Conservation (phyloP, 2,113 vertebrate genomes). For the Rhegmatorhina hoffmannsi region DNA sequence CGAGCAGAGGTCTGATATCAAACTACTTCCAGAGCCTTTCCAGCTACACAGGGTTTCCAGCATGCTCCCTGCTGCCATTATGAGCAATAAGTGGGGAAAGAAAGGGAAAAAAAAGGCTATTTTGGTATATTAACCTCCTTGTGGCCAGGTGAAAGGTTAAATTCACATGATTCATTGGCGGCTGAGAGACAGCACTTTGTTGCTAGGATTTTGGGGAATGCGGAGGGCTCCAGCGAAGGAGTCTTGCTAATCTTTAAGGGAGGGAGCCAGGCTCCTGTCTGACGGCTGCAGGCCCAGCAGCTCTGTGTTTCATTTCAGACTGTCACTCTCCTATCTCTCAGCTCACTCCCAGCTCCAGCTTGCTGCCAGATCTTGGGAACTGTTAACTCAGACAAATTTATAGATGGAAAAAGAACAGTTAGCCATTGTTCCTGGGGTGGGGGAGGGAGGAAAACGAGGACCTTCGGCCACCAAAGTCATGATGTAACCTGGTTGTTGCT, state of each 20-base stretch:
- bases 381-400: conserved; percentile 71
- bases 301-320: conserved; percentile 88
- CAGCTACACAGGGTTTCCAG: fast-evolving
- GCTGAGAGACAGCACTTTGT: conserved; percentile 76
- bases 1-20: background rate
- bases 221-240: conserved; percentile 77
- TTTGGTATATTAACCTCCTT: conserved; percentile 58
- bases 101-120: background rate
- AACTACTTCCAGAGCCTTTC: background rate
- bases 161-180: conserved; percentile 69
- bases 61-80: background rate
- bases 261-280: conserved; percentile 87
- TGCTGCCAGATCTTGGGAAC: conserved; percentile 71
- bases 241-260: conserved; percentile 85
- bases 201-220: conserved; percentile 84
- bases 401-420: conserved; percentile 65
- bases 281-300: conserved; percentile 85
- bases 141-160: conserved; percentile 74
- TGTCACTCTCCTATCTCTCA: conserved; percentile 85
- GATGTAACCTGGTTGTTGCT: conserved; percentile 45
- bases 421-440: conserved; percentile 55
- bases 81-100: background rate
- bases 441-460: background rate
- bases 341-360: conserved; percentile 67
- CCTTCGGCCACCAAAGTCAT: conserved; percentile 33